phyloP scores from a whole-genome alignment of 2,888 invertebrate species.

The Aphidius colemani region DNA sequence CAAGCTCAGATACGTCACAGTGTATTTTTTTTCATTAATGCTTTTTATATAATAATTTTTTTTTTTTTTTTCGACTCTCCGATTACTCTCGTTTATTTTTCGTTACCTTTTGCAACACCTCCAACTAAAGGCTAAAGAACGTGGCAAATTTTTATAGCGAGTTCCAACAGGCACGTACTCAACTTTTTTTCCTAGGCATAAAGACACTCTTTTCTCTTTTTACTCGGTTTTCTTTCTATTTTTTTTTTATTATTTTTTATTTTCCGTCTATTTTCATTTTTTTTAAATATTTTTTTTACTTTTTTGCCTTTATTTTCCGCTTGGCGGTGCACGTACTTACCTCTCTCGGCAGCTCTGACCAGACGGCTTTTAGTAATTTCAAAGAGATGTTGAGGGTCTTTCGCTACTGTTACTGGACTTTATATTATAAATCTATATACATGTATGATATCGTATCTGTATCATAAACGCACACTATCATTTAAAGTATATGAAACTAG shows the following conservation, averaged over 20 bases:
- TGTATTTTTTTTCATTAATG: not conserved
- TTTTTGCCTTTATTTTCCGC: slow-evolving; percentile 30
- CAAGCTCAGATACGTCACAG: not conserved
- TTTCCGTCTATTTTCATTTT: not conserved
- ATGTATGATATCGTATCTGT: no score
- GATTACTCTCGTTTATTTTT: slow-evolving; percentile 6
- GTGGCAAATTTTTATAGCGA: slow-evolving; percentile 28
- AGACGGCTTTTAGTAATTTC: slow-evolving; percentile 51
- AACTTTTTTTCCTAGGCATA: slow-evolving; percentile 13
- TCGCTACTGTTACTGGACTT: slow-evolving; percentile 6
- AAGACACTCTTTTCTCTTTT: slow-evolving; percentile 8
- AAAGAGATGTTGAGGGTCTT: slow-evolving; percentile 39
- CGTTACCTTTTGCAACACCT: slow-evolving; percentile 16
- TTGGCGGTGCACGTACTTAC: slow-evolving; percentile 33
- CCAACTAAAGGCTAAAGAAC: slow-evolving; percentile 11
- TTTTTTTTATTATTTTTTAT: not conserved
- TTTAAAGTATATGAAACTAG: no score
- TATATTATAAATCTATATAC: slow-evolving; percentile 19
- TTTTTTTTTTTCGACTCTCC: slow-evolving; percentile 1
- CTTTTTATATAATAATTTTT: slow-evolving; percentile 26
- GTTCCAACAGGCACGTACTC: slow-evolving; percentile 26
- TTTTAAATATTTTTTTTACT: slow-evolving; percentile 28
- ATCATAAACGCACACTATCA: no score
- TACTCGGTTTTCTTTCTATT: not conserved
- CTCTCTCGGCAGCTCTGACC: slow-evolving; percentile 31